These are phyloP conservation scores for Pilophorus perplexus DNA, from an alignment of 2,888 invertebrate genomes.

Conservation along the genomic window DNA sequence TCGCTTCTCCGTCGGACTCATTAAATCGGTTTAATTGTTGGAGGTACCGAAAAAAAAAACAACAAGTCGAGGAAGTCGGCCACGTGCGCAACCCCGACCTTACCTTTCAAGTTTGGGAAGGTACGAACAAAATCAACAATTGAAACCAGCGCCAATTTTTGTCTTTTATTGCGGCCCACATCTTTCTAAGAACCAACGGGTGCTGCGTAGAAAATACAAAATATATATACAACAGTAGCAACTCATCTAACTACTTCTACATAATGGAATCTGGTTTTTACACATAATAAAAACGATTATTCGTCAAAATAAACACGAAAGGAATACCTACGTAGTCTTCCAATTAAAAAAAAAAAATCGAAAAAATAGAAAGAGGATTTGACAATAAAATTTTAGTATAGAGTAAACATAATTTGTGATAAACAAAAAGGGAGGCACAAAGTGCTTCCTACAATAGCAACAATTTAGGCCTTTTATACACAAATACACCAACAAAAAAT, in stretches of 20 bases:
- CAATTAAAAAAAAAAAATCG: not conserved
- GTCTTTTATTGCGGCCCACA: slow-evolving; percentile 43
- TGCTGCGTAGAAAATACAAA: slow-evolving; percentile 46
- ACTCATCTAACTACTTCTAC: slow-evolving; percentile 40
- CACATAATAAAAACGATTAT: slow-evolving; percentile 18
- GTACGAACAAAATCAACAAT: too few species aligned
- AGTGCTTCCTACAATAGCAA: slow-evolving; percentile 25
- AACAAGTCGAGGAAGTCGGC: too few species aligned
- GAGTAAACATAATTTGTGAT: slow-evolving; percentile 10
- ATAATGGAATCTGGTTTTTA: slow-evolving; percentile 37
- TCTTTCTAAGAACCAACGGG: slow-evolving; percentile 45
- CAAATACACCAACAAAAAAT: slow-evolving; percentile 24
- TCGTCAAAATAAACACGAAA: too few species aligned
- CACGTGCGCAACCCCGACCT: too few species aligned
- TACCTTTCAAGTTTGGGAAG: too few species aligned
- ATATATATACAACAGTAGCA: slow-evolving; percentile 43
- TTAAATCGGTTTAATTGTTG: too few species aligned
- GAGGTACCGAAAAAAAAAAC: too few species aligned
- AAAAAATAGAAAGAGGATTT: not conserved
- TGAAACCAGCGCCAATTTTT: slow-evolving; percentile 33
- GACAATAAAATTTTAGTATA: not conserved
- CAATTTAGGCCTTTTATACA: slow-evolving; percentile 28
- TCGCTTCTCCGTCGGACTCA: too few species aligned
- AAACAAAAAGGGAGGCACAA: slow-evolving; percentile 18
- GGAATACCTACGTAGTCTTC: not conserved